A percentile compares a stretch with the other conserved stretches of the same genome.
These are phyloP conservation scores for Cerastoderma edule DNA, from an alignment of 2,888 invertebrate species.

Conservation along the genomic window DNA sequence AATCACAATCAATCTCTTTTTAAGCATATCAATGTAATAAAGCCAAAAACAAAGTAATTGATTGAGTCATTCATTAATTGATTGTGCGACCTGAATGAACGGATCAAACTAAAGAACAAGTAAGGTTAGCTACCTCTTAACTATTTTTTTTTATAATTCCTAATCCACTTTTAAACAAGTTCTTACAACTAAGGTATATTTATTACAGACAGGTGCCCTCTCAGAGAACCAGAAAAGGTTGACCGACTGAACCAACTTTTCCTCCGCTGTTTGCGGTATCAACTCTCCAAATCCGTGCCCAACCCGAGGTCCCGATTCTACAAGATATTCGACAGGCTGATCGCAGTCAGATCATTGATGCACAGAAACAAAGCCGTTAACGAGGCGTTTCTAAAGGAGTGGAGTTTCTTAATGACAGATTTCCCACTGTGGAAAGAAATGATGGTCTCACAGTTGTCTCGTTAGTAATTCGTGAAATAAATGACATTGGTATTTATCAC, in stretches of 20 bases:
- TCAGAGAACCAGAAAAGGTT: slow-evolving; percentile 6
- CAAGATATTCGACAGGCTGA: slow-evolving; percentile 18
- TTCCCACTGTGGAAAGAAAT: slow-evolving; percentile 30
- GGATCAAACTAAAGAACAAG: too few species aligned
- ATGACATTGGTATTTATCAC: too few species aligned
- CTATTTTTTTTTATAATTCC: neutral
- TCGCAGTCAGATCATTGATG: slow-evolving; percentile 9
- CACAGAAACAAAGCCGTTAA: slow-evolving; percentile 17
- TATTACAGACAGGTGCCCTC: slow-evolving; percentile 22
- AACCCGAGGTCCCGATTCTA: slow-evolving; percentile 18
- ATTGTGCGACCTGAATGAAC: too few species aligned
- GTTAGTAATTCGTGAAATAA: too few species aligned
- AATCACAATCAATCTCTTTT: too few species aligned
- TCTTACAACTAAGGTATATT: too few species aligned
- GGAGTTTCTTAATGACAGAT: slow-evolving; percentile 26
- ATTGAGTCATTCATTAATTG: neutral
- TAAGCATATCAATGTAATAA: too few species aligned
- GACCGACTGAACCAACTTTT: slow-evolving; percentile 11
- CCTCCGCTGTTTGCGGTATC: slow-evolving; percentile 17
- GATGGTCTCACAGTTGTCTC: slow-evolving; percentile 19
- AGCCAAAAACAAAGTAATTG: neutral
- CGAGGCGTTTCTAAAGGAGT: slow-evolving; percentile 22
- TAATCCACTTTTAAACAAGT: too few species aligned
- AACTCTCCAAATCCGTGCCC: slow-evolving; percentile 6
- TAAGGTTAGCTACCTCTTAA: too few species aligned